phyloP scores from a whole-genome alignment of 2,888 invertebrate species.

The Miltochrista miniata region DNA sequence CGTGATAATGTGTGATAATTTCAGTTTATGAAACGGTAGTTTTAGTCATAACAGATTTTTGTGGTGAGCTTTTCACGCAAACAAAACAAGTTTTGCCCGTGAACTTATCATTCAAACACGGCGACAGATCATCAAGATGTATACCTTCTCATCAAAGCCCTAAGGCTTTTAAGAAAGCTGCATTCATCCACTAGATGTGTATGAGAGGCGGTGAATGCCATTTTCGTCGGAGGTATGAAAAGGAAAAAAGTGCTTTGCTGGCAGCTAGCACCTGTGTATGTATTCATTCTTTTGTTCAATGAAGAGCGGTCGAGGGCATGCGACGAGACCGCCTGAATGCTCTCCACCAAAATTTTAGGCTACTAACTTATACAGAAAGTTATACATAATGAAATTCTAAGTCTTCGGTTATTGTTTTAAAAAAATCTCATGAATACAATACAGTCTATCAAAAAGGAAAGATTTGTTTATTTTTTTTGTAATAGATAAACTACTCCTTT shows the following conservation, averaged over 20 bases:
- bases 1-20: conserved; percentile 18
- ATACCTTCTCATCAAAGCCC: conserved; percentile 9
- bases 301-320: conserved; percentile 49
- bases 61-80: too few relatives aligned
- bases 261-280: conserved; percentile 57
- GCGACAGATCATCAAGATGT: conserved; percentile 16
- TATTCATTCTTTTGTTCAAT: conserved; percentile 65
- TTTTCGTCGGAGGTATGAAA: conserved; percentile 59
- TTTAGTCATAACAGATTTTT: too few relatives aligned
- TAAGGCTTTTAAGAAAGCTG: conserved; percentile 14
- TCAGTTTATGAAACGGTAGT: background rate
- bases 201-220: conserved; percentile 55
- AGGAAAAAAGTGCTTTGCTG: conserved; percentile 46
- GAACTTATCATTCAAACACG: conserved; percentile 6
- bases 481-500: too few relatives aligned
- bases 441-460: too few relatives aligned
- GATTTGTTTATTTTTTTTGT: too few relatives aligned
- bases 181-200: conserved; percentile 54
- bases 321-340: conserved; percentile 27
- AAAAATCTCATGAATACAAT: too few relatives aligned
- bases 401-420: too few relatives aligned
- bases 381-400: too few relatives aligned
- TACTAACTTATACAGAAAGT: background rate
- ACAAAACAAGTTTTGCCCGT: too few relatives aligned
- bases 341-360: too few relatives aligned